Percentiles rank a stretch among this genome's conserved stretches.
phyloP scores from a whole-genome alignment of 2,888 invertebrate species.

The Chaetogeoica ovagalla region DNA sequence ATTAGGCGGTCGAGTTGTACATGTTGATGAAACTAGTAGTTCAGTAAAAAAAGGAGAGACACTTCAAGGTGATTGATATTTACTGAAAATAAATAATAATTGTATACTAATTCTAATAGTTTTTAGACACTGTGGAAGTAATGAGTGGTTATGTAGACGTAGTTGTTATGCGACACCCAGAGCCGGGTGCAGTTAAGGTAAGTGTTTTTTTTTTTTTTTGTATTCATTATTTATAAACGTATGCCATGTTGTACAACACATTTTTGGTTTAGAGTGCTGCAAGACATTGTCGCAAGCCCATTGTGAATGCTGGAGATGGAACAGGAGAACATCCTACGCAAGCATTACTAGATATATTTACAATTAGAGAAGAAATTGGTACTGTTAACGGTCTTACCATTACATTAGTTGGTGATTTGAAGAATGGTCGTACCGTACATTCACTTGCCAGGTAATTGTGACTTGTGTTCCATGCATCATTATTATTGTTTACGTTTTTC shows the following conservation, averaged over 20 bases:
- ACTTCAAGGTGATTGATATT: conserved; percentile 68
- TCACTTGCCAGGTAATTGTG: conserved; percentile 76
- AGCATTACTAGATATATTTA: conserved; percentile 94
- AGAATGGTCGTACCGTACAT: conserved; percentile 97
- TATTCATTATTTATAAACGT: not conserved
- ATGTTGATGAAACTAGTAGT: conserved; percentile 86
- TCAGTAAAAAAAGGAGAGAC: conserved; percentile 97
- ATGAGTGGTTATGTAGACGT: conserved; percentile 94
- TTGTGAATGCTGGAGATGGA: conserved; percentile 99
- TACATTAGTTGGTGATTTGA: conserved; percentile 97
- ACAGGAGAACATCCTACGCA: conserved; percentile 97
- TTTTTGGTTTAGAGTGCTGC: conserved; percentile 72
- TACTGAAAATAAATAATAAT: not conserved
- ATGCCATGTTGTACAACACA: conserved; percentile 14
- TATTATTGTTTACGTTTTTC: conserved; percentile 21
- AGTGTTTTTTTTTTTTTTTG: conserved; percentile 59
- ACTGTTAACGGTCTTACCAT: conserved; percentile 97
- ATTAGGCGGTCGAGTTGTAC: conserved; percentile 89
- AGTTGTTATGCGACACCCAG: conserved; percentile 90
- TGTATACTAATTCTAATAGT: conserved; percentile 25
- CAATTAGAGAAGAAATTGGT: conserved; percentile 97
- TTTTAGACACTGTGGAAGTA: conserved; percentile 73
- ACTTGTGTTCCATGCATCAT: not conserved
- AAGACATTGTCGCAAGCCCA: conserved; percentile 78
- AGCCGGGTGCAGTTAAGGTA: conserved; percentile 86